Evolutionary conservation across 2,797 vertebrate genomes (phyloP), one percentile per base, ranked within the genome.

Genomic region (Artibeus lituratus): DNA sequence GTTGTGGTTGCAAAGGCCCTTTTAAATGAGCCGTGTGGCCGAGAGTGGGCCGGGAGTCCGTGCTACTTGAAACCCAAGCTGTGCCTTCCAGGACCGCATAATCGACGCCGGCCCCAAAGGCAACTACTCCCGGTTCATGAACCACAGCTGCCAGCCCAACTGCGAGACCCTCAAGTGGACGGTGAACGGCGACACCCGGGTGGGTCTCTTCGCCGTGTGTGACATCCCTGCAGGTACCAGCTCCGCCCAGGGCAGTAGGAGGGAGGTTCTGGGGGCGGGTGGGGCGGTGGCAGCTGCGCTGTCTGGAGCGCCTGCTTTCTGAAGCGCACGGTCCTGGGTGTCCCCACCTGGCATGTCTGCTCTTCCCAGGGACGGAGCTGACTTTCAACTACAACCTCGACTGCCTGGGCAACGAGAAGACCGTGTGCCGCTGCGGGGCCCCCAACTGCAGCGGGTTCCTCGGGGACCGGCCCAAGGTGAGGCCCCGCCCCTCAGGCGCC

Each of bases 81-180:
- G 16, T 26, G 72, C 72, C 96, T 95, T 94, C 22, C 91, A 99
- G 99, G 99, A 99, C 97, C 99, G 99, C 1, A 99, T 99, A 92
- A 99, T 99, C 2, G 99, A 99, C 5, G 99, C 99, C 0, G 99
- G 99, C 29, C 99, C 99, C 39, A 99, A 99, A 98, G 99, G 99
- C 73, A 99, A 99, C 98, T 99, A 99, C 94, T 99, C 99, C 8
- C 99, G 99, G 87, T 99, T 99, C 97, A 99, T 99, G 99, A 99
- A 99, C 97, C 99, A 99, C 99, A 99, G 99, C 99, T 99, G 99
- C 97, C 99, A 99, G 98, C 99, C 99, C 97, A 99, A 99, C 98
- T 99, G 99, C 67, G 99, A 99, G 97, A 99, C 99, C 2, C 99
- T 99, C 74, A 99, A 99, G 97, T 99, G 99, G 99, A 99, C 99